Evolutionary conservation across 2,888 invertebrate genomes (phyloP), one percentile per base, ranked within the genome.

Genomic region (Epirrhoe alternata): DNA sequence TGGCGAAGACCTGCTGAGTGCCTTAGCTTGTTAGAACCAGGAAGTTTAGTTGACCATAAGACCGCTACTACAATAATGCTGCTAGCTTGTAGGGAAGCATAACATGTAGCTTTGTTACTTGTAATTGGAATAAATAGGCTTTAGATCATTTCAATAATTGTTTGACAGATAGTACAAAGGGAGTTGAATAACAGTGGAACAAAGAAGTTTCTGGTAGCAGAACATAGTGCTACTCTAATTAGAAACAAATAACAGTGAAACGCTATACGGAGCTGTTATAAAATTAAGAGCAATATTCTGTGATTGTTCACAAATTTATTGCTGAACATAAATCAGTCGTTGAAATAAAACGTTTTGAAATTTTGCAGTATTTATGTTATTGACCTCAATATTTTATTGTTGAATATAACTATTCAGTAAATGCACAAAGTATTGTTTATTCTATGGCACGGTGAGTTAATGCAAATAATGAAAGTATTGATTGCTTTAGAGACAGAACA

Each of bases 341-440:
- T 55, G 6, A 50, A 61, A 55, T 42, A 42, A 42, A 42, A 42
- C 54, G 38, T 55, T 56, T 54, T 42, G 17, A 55, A 61, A 56
- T 31, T 42, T 52, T 38, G 49, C 50, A 55, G 38, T 50, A 55
- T 61, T 50, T 42, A 62, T 49, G 47, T 24, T 35, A 54, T 38
- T 64, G 59, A 59, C 64, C 64, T 64, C 54, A 17, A 59, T 64
- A 64, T 54, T 42, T 58, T 64, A 54, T 49, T 58, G 49, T 49
- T 58, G 49, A 64, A 50, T 58, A 53, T 57, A 45, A 17, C 42
- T 64, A 49, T 47, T 61, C 53, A 60, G 45, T 52, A 60, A 24
- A 24, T 30, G 49, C 14, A 54, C 17, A n/a, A 31, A 14, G 38
- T 55, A 50, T 35, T 61, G 7, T 38, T 50, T 63, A 58, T 58